These are phyloP conservation scores for Triops cancriformis DNA, from an alignment of 1,140 invertebrate species.

Conservation along the genomic window DNA sequence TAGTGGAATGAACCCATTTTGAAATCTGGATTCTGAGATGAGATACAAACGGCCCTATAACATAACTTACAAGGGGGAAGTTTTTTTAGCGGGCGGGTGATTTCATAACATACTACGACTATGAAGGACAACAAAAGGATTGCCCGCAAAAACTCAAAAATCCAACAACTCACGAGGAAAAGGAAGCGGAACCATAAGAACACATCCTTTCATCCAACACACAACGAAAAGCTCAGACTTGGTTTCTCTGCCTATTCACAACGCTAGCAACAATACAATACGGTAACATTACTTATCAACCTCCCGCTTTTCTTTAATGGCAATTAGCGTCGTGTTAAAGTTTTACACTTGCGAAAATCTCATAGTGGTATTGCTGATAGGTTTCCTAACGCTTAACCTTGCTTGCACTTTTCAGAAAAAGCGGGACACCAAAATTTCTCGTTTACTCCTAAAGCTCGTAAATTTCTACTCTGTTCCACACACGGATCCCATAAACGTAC, in stretches of 20 bases:
- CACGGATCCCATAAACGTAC: too few relatives aligned
- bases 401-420: not conserved
- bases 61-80: not conserved
- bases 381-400: not conserved
- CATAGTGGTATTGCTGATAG: not conserved
- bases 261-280: conserved; percentile 2
- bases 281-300: not conserved
- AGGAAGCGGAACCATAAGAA: too few relatives aligned
- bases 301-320: not conserved
- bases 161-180: not conserved
- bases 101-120: not conserved
- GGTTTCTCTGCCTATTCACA: not conserved
- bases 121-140: not conserved
- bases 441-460: not conserved
- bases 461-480: too few relatives aligned
- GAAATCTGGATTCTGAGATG: conserved; percentile 2
- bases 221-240: not conserved
- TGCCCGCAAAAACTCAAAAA: not conserved
- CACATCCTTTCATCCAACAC: not conserved
- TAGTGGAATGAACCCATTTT: not conserved
- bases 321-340: not conserved
- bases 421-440: not conserved
- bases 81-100: not conserved
- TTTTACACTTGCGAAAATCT: not conserved
- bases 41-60: not conserved